Evolutionary conservation across 2,113 vertebrate genomes (phyloP).

Genomic region (Thamnophis sirtalis): DNA sequence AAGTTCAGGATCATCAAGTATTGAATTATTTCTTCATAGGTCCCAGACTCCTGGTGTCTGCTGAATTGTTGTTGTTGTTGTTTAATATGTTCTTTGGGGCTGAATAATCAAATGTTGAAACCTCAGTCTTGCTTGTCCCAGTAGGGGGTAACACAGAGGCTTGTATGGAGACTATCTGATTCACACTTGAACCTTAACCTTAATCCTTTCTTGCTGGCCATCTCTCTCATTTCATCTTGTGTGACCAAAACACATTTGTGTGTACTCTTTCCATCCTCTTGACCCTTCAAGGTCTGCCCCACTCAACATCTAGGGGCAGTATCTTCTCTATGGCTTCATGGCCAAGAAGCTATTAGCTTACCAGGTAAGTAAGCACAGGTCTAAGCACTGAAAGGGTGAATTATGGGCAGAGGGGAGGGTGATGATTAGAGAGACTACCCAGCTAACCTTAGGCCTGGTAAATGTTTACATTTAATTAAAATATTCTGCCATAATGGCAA

Average conservation of each 20-base stretch:
- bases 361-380: background rate
- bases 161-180: background rate
- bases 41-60: background rate
- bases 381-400: background rate
- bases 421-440: background rate
- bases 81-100: background rate
- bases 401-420: background rate
- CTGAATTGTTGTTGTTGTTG: background rate
- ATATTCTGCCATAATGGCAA: background rate
- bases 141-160: background rate
- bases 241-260: background rate
- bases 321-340: background rate
- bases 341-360: background rate
- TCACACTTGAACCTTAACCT: background rate
- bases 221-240: background rate
- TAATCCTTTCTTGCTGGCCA: background rate
- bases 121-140: background rate
- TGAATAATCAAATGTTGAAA: background rate
- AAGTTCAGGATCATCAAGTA: background rate
- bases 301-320: background rate
- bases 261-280: background rate
- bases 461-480: slow-evolving; percentile 8
- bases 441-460: background rate
- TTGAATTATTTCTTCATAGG: background rate
- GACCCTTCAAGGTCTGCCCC: background rate